phyloP scores from a whole-genome alignment of 2,113 vertebrate genomes.

The Stigmatopora nigra region DNA sequence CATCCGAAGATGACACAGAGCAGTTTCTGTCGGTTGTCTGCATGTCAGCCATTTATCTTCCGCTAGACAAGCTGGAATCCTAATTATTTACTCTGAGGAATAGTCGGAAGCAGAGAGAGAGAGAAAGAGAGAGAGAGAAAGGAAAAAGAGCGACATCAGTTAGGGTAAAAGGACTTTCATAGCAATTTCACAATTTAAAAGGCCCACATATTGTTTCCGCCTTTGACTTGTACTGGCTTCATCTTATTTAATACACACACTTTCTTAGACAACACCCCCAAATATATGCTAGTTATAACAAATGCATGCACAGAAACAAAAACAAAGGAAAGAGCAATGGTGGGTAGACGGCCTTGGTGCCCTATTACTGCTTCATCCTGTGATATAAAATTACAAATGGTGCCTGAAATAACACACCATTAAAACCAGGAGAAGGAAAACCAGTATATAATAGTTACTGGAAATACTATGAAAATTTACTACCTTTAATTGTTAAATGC shows the following conservation, averaged over 20 bases:
- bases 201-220: constrained; percentile 68
- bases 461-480: background rate
- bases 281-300: constrained; percentile 59
- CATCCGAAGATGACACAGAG: constrained; percentile 14
- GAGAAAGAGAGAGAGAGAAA: too few species aligned
- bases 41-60: constrained; percentile 90
- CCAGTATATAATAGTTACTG: background rate
- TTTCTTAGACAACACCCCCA: constrained; percentile 63
- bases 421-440: constrained; percentile 21
- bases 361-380: constrained; percentile 60
- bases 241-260: constrained; percentile 69
- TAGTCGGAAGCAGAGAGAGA: constrained; percentile 48
- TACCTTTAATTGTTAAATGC: too few species aligned
- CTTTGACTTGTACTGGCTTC: constrained; percentile 64
- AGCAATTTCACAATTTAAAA: constrained; percentile 69
- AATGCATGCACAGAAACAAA: constrained; percentile 48
- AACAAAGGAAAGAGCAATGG: constrained; percentile 26
- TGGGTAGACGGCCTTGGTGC: constrained; percentile 38
- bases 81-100: constrained; percentile 87
- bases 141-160: constrained; percentile 23
- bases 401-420: constrained; percentile 49
- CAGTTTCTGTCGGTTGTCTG: constrained; percentile 70
- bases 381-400: constrained; percentile 69
- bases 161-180: constrained; percentile 78
- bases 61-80: constrained; percentile 78